Conservation (phyloP, 2,797 vertebrate species). For the Scleropages formosus region DNA sequence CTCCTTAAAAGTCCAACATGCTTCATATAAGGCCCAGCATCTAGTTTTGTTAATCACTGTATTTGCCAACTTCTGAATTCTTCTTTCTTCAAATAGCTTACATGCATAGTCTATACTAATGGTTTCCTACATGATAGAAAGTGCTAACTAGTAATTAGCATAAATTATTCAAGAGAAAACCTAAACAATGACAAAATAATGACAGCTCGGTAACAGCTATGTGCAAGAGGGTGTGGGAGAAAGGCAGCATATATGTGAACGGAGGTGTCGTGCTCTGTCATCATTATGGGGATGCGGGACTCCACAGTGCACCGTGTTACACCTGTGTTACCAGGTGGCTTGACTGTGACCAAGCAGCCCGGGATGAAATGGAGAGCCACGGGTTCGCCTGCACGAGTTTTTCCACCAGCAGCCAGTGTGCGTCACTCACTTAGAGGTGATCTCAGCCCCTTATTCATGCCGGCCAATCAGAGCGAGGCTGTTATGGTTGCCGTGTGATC, state of each 20-base stretch:
- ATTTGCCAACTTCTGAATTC: slow-evolving; percentile 20
- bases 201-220: no score
- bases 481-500: background rate
- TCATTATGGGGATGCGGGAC: background rate
- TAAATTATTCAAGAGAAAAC: no score
- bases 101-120: background rate
- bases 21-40: slow-evolving; percentile 15
- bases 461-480: background rate
- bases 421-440: slow-evolving; percentile 3
- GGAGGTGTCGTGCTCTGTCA: background rate
- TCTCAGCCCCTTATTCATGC: background rate
- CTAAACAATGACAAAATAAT: no score
- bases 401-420: background rate
- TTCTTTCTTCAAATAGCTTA: slow-evolving; percentile 4
- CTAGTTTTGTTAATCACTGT: slow-evolving; percentile 17
- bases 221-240: no score
- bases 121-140: background rate
- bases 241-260: background rate
- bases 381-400: background rate
- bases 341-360: background rate
- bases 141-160: no score
- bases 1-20: slow-evolving; percentile 34
- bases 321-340: background rate
- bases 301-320: background rate
- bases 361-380: background rate